Conservation (phyloP, 1,140 invertebrate species). For the Papilio glaucus region DNA sequence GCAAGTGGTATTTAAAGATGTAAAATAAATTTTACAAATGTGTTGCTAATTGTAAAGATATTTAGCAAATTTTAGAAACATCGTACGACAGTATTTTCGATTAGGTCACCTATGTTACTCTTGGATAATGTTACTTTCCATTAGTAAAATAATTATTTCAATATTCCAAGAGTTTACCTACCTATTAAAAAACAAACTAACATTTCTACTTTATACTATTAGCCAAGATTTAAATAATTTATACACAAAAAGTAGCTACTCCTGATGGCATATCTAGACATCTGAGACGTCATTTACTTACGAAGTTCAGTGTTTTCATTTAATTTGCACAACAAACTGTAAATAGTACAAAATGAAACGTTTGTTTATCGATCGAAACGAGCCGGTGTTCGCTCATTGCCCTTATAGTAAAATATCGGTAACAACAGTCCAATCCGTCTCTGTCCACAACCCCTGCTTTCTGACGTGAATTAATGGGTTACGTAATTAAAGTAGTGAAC, state of each 20-base stretch:
- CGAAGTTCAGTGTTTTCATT: no score
- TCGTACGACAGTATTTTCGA: no score
- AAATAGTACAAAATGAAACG: neutral
- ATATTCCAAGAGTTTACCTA: no score
- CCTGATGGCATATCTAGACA: neutral
- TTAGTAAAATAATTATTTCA: no score
- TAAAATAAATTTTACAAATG: neutral
- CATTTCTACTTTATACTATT: no score
- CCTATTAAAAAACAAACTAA: no score
- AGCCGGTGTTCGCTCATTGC: slow-evolving; percentile 34
- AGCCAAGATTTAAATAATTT: no score
- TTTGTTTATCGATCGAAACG: slow-evolving; percentile 1
- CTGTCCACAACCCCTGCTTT: slow-evolving; percentile 64
- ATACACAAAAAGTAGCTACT: no score
- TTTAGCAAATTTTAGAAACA: neutral
- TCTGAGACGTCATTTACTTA: neutral
- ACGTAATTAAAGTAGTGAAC: slow-evolving; percentile 75
- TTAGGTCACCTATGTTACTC: no score
- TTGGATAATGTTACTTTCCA: no score
- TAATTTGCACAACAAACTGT: neutral
- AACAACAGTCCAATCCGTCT: slow-evolving; percentile 63
- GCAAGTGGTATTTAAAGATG: neutral
- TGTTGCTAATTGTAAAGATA: neutral
- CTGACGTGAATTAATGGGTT: slow-evolving; percentile 70
- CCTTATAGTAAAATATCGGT: slow-evolving; percentile 39